Evolutionary conservation across 1,140 invertebrate species (phyloP), one percentile per base, ranked within the genome.

Genomic region (Branchinecta lynchi): DNA sequence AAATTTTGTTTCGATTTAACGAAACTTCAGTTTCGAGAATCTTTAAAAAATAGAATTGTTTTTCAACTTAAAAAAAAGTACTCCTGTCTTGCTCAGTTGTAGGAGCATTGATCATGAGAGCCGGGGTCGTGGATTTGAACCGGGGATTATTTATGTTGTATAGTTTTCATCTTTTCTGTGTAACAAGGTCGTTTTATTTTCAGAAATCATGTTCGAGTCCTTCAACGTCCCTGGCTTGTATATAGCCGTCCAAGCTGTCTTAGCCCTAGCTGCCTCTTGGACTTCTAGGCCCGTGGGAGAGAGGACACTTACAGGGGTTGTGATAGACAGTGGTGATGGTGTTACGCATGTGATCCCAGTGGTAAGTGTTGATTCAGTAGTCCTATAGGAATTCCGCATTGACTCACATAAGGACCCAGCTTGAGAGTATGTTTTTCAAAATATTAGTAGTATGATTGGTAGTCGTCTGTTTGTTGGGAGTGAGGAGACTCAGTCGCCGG

Each of bases 301-400:
- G 75, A 84, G 95, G 74, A 96, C 90, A 45, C 83, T 99, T 21
- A 99, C 96, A 44, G 94, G 96, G 66, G 90, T 97, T 75, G 96
- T 99, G 60, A 92, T 99, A 71, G 96, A 99, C 78, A 98, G 94
- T 80, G 97, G 97, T 67, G 97, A 99, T 82, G 97, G 97, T 76
- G 96, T 99, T 17, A 99, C 97, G 72, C 97, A 99, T 77, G 95
- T 99, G 76, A 98, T 99, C 80, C 97, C 97, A 74, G 96, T 99
- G 75, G 88, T 92, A 83, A 79, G 81, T 80, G 65, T 68, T 71
- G 20, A 32, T 32, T 32, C 32, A 32, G 32, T 32, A 32, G 32
- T 5, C 32, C 32, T 32, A 32, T 32, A 32, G 5, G 32, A 32
- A 32, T 32, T 32, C 2, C 32, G 32, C 32, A 32, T 32, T 1